Evolutionary conservation across 35 echinoderm and acorn worm species (phyloP).

Genomic region (Holothuria glaberrima): DNA sequence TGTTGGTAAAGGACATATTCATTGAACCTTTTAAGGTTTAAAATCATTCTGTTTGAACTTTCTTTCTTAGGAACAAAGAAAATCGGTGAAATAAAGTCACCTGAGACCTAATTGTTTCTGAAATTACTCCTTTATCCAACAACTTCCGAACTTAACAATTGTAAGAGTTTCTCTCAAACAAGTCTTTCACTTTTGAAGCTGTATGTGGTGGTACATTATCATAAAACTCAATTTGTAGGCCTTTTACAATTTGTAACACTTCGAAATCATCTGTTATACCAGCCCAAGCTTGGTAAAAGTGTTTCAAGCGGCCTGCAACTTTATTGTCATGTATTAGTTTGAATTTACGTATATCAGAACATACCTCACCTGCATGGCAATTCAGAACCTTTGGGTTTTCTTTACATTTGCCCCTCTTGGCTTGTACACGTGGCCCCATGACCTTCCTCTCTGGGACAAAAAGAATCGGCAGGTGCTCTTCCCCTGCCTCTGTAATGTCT

Average conservation of each 20-base stretch:
- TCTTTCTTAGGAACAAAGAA: conserved; percentile 58
- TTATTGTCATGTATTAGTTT: background rate
- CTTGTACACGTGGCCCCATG: background rate
- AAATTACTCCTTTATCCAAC: conserved; percentile 14
- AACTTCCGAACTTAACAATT: background rate
- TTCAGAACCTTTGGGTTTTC: background rate
- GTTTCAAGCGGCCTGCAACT: conserved; percentile 39
- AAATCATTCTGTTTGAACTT: conserved; percentile 56
- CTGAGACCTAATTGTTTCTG: background rate
- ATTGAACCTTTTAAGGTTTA: conserved; percentile 62
- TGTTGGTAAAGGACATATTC: conserved; percentile 66
- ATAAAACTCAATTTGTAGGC: conserved; percentile 7
- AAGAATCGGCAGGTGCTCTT: background rate
- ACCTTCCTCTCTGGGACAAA: background rate
- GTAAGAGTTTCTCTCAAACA: background rate
- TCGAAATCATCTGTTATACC: background rate
- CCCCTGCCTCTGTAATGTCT: background rate
- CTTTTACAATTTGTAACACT: conserved; percentile 1
- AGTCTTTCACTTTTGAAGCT: background rate
- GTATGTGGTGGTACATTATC: background rate
- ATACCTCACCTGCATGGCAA: conserved; percentile 19
- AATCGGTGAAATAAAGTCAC: conserved; percentile 34
- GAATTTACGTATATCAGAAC: background rate
- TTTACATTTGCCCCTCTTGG: background rate
- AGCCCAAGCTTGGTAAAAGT: conserved; percentile 13